phyloP scores from a whole-genome alignment of 2,113 vertebrate genomes.

The Phycodurus eques region DNA sequence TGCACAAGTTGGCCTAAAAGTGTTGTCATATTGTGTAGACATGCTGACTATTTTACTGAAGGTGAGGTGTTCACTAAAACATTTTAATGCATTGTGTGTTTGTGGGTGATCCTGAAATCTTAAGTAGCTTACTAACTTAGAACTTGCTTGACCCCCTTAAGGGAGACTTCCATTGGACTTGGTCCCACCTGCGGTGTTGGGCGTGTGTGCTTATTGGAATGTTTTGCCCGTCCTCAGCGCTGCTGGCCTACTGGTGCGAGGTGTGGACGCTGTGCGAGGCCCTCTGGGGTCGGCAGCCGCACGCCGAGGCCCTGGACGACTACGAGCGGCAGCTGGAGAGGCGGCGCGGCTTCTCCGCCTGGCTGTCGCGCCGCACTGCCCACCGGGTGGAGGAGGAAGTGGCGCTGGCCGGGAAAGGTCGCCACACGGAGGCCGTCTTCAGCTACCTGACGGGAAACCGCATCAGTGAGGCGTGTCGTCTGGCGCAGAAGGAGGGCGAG shows the following conservation, averaged over 20 bases:
- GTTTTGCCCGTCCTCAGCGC: slow-evolving; percentile 52
- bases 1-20: too few relatives aligned
- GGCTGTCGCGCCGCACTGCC: slow-evolving; percentile 80
- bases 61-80: too few relatives aligned
- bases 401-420: slow-evolving; percentile 54
- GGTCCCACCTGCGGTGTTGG: not conserved
- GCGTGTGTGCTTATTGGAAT: not conserved
- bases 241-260: slow-evolving; percentile 82
- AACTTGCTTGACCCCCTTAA: too few relatives aligned
- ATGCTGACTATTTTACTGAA: too few relatives aligned
- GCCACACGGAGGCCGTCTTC: slow-evolving; percentile 82
- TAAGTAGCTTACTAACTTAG: too few relatives aligned
- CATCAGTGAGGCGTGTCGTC: slow-evolving; percentile 85
- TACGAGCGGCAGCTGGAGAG: slow-evolving; percentile 83
- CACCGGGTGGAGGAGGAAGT: slow-evolving; percentile 82
- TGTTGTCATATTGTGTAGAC: too few relatives aligned
- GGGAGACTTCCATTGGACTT: not conserved
- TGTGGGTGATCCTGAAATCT: too few relatives aligned
- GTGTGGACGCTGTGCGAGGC: slow-evolving; percentile 90
- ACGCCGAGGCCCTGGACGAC: slow-evolving; percentile 32
- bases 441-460: slow-evolving; percentile 88
- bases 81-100: too few relatives aligned
- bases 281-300: slow-evolving; percentile 80
- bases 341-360: slow-evolving; percentile 82
- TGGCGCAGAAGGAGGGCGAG: slow-evolving; percentile 87